Conservation (phyloP, 2,113 vertebrate genomes). For the Brienomyrus longianalis region DNA sequence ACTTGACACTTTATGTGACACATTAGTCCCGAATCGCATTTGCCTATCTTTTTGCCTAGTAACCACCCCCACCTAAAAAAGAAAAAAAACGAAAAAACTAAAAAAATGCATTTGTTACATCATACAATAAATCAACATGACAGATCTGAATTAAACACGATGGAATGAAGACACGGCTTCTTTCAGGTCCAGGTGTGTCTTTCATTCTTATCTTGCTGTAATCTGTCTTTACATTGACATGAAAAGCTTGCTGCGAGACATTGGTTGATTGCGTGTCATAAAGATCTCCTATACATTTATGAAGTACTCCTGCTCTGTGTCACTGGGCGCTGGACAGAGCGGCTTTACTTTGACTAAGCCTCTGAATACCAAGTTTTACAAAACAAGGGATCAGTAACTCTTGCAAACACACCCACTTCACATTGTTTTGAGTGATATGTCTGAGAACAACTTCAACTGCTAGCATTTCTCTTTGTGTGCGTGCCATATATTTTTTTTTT, state of each 20-base stretch:
- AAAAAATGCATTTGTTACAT: slow-evolving; percentile 39
- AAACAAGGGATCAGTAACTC: not conserved
- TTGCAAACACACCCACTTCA: not conserved
- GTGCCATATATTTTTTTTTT: not conserved
- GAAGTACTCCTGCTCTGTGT: slow-evolving; percentile 12
- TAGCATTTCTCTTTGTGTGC: not conserved
- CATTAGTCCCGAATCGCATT: slow-evolving; percentile 29
- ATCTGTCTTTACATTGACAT: slow-evolving; percentile 32
- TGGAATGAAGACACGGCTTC: slow-evolving; percentile 37
- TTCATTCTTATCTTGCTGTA: slow-evolving; percentile 43
- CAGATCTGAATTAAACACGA: slow-evolving; percentile 43
- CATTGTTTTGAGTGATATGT: not conserved
- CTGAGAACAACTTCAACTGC: not conserved
- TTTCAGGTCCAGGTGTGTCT: slow-evolving; percentile 44
- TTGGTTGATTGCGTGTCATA: slow-evolving; percentile 29
- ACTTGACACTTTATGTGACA: not conserved
- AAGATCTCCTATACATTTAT: slow-evolving; percentile 23
- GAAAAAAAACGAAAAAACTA: not conserved
- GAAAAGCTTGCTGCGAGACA: slow-evolving; percentile 23
- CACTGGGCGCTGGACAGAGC: not conserved
- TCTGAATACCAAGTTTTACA: not conserved
- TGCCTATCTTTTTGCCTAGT: slow-evolving; percentile 41
- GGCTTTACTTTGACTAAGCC: not conserved
- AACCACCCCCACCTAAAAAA: not conserved
- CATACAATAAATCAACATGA: slow-evolving; percentile 49